Evolutionary conservation across 2,888 invertebrate genomes (phyloP).

Genomic region (Tetragonula carbonaria): DNA sequence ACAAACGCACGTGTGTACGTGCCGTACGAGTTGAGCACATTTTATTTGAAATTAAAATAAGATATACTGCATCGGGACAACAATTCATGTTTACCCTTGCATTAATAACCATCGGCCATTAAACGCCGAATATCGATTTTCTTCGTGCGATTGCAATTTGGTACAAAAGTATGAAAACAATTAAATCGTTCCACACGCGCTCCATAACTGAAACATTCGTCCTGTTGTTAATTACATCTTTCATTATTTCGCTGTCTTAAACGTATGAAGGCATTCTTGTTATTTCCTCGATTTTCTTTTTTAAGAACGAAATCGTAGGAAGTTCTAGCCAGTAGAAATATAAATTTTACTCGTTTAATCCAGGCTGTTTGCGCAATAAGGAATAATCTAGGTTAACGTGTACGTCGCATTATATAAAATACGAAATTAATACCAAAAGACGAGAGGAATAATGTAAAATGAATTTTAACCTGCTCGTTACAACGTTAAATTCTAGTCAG

Average conservation of each 20-base stretch:
- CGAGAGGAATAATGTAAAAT: not conserved
- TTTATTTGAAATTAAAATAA: constrained; percentile 6
- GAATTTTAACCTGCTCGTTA: not conserved
- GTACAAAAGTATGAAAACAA: not conserved
- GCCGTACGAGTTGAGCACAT: not conserved
- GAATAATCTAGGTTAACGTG: too few relatives aligned
- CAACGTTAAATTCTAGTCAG: not conserved
- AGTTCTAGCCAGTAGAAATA: too few relatives aligned
- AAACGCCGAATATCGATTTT: not conserved
- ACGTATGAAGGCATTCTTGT: not conserved
- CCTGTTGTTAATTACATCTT: not conserved
- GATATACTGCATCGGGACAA: not conserved
- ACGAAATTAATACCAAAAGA: too few relatives aligned
- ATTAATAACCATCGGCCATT: not conserved
- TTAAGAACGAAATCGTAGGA: not conserved
- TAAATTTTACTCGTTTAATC: too few relatives aligned
- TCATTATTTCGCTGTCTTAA: not conserved
- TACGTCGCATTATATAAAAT: too few relatives aligned
- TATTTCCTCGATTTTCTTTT: not conserved
- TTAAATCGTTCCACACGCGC: not conserved
- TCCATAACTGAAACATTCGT: not conserved
- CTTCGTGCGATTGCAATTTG: not conserved
- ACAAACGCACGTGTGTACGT: not conserved
- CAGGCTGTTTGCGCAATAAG: too few relatives aligned
- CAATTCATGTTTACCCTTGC: not conserved